Evolutionary conservation across 2,888 invertebrate genomes (phyloP).

Genomic region (Campoplex nolae): DNA sequence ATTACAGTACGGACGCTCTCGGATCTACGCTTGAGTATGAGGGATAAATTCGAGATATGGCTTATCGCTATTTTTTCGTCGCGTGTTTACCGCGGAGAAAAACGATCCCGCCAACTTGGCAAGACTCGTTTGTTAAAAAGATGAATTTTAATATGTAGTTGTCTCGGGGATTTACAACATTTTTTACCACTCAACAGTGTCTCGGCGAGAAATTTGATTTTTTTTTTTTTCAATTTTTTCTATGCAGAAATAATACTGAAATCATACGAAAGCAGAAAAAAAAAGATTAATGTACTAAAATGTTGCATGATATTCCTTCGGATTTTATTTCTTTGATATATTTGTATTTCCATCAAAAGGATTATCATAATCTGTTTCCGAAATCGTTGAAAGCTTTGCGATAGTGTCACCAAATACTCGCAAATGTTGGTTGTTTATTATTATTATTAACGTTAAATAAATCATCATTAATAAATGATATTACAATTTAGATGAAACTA

Average conservation of each 20-base stretch:
- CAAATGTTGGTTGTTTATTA: not conserved
- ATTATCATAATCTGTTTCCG: not conserved
- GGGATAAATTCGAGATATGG: slow-evolving; percentile 43
- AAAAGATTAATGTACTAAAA: not conserved
- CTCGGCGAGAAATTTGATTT: not conserved
- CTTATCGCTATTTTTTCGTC: slow-evolving; percentile 61
- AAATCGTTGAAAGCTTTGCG: not conserved
- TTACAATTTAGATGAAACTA: not conserved
- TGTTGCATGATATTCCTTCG: not conserved
- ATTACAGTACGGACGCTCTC: slow-evolving; percentile 41
- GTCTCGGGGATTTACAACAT: not conserved
- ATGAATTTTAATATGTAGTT: not conserved
- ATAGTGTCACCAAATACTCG: not conserved
- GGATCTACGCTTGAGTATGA: slow-evolving; percentile 17
- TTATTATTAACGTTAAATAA: not conserved
- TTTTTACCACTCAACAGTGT: slow-evolving; percentile 14
- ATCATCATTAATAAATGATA: not conserved
- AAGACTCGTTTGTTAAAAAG: slow-evolving; percentile 5
- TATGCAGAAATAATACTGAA: not conserved
- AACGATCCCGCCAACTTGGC: slow-evolving; percentile 8
- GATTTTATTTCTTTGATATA: not conserved
- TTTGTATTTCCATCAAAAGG: not conserved
- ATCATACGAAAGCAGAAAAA: not conserved
- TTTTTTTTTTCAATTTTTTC: not conserved
- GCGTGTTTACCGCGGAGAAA: slow-evolving; percentile 28